A percentile compares a stretch with the other conserved stretches of the same genome.
phyloP scores from a whole-genome alignment of 2,888 invertebrate species.

The Diabrotica balteata region DNA sequence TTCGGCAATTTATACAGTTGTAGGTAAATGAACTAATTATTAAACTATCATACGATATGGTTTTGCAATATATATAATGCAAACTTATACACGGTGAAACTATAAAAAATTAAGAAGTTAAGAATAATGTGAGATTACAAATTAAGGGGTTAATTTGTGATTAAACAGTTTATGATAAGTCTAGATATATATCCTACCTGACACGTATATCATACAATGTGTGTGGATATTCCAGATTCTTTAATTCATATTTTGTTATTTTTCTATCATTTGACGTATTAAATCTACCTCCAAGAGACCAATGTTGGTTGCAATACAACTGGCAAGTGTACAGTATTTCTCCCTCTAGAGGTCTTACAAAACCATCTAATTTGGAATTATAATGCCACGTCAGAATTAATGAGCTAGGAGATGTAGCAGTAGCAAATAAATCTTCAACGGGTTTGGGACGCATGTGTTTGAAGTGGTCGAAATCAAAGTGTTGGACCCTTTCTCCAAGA shows the following conservation, averaged over 20 bases:
- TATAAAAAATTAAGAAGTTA: too few species aligned
- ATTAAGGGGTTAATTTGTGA: too few species aligned
- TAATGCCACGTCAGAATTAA: slow-evolving; percentile 63
- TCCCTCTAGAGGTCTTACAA: slow-evolving; percentile 63
- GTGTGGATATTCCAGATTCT: slow-evolving; percentile 70
- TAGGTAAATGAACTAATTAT: too few species aligned
- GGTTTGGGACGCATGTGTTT: slow-evolving; percentile 57
- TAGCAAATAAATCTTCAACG: slow-evolving; percentile 60
- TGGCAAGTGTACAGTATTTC: slow-evolving; percentile 64
- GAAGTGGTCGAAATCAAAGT: slow-evolving; percentile 30
- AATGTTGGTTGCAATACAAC: slow-evolving; percentile 58
- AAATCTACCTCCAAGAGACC: slow-evolving; percentile 48
- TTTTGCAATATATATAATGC: too few species aligned
- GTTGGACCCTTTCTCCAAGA: slow-evolving; percentile 63
- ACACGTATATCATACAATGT: slow-evolving; percentile 76
- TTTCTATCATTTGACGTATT: not conserved
- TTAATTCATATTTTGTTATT: slow-evolving; percentile 53
- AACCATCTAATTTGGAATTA: slow-evolving; percentile 60
- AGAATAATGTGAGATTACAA: too few species aligned
- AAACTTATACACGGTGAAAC: too few species aligned
- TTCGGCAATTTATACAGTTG: too few species aligned
- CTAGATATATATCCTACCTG: slow-evolving; percentile 45
- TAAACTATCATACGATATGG: too few species aligned
- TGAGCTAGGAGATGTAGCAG: slow-evolving; percentile 61
- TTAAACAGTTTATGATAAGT: too few species aligned